Percentiles rank a stretch among this genome's conserved stretches.
Evolutionary conservation across 2,113 vertebrate genomes (phyloP).

Genomic region (Myotis lucifugus): DNA sequence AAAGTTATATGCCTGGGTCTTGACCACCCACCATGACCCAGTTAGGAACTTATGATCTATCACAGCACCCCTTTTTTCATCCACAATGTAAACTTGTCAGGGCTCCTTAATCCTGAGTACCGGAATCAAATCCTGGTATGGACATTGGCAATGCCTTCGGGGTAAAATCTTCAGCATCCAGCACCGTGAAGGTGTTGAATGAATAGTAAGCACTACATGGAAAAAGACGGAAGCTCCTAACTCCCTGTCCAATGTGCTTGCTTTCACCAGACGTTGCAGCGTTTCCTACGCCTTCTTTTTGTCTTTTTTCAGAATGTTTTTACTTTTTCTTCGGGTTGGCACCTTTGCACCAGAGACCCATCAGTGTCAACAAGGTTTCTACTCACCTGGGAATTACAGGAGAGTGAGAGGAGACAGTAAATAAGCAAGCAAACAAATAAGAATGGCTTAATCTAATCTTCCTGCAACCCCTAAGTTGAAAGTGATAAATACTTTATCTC

Average conservation of each 20-base stretch:
- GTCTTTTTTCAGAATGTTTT: not conserved
- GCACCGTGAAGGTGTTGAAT: not conserved
- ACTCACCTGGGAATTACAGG: not conserved
- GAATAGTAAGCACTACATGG: not conserved
- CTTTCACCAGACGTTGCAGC: not conserved
- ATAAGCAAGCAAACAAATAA: slow-evolving; percentile 17
- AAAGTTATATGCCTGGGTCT: not conserved
- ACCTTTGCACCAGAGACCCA: not conserved
- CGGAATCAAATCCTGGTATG: not conserved
- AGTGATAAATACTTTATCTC: not conserved
- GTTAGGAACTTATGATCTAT: too few species aligned
- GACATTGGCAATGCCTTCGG: not conserved
- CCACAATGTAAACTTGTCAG: not conserved
- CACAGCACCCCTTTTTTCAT: not conserved
- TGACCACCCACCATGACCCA: not conserved
- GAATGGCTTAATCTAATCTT: not conserved
- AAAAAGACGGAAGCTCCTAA: not conserved
- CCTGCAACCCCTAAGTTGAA: not conserved
- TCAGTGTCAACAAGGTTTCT: not conserved
- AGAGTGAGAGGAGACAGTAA: not conserved
- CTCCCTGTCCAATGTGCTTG: not conserved
- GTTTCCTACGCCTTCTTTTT: not conserved
- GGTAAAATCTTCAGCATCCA: not conserved
- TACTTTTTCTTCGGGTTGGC: not conserved
- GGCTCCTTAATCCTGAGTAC: not conserved